A percentile compares a stretch with the other conserved stretches of the same genome.
These are phyloP conservation scores for Melopsittacus undulatus DNA, from an alignment of 2,797 vertebrate species.

Conservation along the genomic window DNA sequence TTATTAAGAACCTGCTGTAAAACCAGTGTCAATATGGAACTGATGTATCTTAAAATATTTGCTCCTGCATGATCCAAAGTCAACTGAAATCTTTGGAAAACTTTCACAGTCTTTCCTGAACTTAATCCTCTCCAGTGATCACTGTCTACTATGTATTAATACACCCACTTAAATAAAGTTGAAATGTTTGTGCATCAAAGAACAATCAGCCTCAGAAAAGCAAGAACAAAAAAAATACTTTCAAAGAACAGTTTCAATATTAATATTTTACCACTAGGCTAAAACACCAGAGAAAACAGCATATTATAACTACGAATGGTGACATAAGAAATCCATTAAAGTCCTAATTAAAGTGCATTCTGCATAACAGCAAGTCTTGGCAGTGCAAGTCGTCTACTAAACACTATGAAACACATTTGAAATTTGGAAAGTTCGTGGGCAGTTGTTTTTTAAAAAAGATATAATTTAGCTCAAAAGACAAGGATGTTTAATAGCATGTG, in stretches of 20 bases:
- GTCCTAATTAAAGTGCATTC: constrained; percentile 58
- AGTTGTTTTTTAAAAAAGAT: background rate
- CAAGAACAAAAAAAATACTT: background rate
- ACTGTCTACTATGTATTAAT: background rate
- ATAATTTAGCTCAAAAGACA: constrained; percentile 8
- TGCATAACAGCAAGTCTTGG: constrained; percentile 26
- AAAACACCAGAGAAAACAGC: constrained; percentile 20
- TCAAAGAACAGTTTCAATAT: constrained; percentile 29
- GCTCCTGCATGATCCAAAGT: background rate
- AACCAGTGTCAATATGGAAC: background rate
- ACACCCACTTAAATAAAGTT: background rate
- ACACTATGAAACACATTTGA: constrained; percentile 15
- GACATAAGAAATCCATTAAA: constrained; percentile 55
- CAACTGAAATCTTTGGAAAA: background rate
- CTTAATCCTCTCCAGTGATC: background rate
- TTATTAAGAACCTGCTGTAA: background rate
- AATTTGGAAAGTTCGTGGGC: background rate
- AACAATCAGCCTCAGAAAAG: background rate
- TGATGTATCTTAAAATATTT: background rate
- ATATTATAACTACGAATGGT: constrained; percentile 22
- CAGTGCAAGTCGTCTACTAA: constrained; percentile 30
- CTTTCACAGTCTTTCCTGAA: background rate
- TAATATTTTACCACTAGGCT: constrained; percentile 31
- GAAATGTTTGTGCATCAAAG: background rate
- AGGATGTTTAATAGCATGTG: background rate